Base-by-base conservation (phyloP, 2,797 vertebrate genomes). In the Euthynnus affinis region DNA sequence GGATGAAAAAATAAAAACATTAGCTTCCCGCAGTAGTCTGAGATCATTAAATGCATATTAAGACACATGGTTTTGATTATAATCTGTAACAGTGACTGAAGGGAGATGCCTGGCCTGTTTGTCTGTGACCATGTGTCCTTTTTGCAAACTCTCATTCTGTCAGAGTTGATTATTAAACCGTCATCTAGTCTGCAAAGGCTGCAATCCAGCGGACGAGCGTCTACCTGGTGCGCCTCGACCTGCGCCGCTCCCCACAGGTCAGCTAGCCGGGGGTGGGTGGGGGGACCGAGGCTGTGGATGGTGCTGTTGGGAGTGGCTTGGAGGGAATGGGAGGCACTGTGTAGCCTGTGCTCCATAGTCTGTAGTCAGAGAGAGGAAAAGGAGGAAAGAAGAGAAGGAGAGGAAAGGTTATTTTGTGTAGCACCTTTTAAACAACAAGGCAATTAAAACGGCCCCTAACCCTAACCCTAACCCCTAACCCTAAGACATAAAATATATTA, bases 231-330 rank as follows among this genome's bases (percentile, higher is more conserved):
- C 1, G 93, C 88, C 78, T 95, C 94, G 10, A 92, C 85, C 88
- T 94, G 95, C 13, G 92, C 93, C 2, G 92, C 89, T 58, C 97
- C 96, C 95, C 97, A 98, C 85, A 97, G 94, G 60, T 98, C 96
- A 32, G 94, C 96, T 73, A 97, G 90, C 72, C 95, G 95, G 0
- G 97, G 95, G 86, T 96, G 96, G 65, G 95, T 94, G 92, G 96
- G 92, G 0, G 92, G 94, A 0, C 92, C 93, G 14, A 95, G 91
- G 68, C 95, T 95, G 87, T 96, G 95, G 89, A 96, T 95, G 84
- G 92, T 96, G 93, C 92, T 96, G 94, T 93, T 96, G 76, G 96
- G 96, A 0, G 95, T 96, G 74, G 92, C 95, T 86, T 96, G 95
- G 65, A 96, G 94, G 32, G 96, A 96, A 44, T 94, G 95, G 68